phyloP scores from a whole-genome alignment of 2,888 invertebrate species.

The Barypeithes pellucidus region DNA sequence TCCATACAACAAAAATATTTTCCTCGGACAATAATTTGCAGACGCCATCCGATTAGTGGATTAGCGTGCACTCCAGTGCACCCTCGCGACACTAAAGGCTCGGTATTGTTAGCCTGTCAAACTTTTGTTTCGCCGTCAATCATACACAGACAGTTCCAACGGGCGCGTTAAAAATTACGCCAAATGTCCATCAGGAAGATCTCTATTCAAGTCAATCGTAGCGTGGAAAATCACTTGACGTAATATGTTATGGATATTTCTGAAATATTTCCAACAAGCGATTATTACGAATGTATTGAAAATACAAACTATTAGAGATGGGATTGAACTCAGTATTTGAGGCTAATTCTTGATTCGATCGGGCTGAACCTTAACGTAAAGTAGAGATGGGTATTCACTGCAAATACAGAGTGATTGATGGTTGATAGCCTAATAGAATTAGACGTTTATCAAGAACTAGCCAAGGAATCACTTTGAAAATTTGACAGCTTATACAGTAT shows the following conservation, averaged over 20 bases:
- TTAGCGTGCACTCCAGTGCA: slow-evolving; percentile 43
- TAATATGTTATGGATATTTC: slow-evolving; percentile 26
- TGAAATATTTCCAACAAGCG: neutral
- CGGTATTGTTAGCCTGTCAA: slow-evolving; percentile 54
- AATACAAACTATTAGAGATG: no score
- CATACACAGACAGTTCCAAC: slow-evolving; percentile 44
- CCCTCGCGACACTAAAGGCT: slow-evolving; percentile 46
- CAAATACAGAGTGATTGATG: no score
- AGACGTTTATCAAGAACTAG: no score
- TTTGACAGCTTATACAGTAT: no score
- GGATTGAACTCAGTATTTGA: no score
- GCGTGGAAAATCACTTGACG: slow-evolving; percentile 40
- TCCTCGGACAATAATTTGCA: slow-evolving; percentile 41
- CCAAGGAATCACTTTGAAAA: no score
- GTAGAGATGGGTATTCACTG: no score
- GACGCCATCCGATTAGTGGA: slow-evolving; percentile 46
- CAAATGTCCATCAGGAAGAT: slow-evolving; percentile 40
- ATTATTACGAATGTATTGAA: no score
- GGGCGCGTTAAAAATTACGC: slow-evolving; percentile 54
- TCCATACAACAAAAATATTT: neutral
- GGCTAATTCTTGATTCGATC: no score
- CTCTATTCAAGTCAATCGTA: slow-evolving; percentile 43
- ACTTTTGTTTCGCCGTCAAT: slow-evolving; percentile 58
- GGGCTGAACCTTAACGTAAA: no score
- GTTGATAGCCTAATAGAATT: no score